phyloP scores from a whole-genome alignment of 2,888 invertebrate genomes.

The Andrena flavipes region DNA sequence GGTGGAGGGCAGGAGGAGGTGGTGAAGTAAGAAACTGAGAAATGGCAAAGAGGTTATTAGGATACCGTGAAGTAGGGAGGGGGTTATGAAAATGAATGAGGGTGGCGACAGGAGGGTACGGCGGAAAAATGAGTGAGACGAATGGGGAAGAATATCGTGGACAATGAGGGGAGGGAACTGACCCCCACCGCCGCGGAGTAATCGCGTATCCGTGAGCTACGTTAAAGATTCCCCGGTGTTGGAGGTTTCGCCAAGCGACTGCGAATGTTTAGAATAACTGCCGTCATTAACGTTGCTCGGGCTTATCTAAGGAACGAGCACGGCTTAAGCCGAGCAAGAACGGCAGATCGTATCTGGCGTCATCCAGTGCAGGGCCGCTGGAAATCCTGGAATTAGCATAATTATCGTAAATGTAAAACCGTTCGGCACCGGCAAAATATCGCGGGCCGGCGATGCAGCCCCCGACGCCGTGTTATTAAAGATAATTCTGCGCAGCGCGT shows the following conservation, averaged over 20 bases:
- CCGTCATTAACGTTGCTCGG: constrained; percentile 63
- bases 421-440: constrained; percentile 48
- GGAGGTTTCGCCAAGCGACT: constrained; percentile 49
- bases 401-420: constrained; percentile 61
- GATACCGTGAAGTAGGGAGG: not conserved
- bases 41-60: not conserved
- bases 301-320: constrained; percentile 69
- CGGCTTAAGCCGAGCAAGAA: constrained; percentile 45
- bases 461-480: constrained; percentile 49
- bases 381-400: constrained; percentile 69
- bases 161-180: not conserved
- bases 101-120: not conserved
- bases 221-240: constrained; percentile 49
- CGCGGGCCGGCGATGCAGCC: constrained; percentile 23
- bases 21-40: not conserved
- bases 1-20: not conserved
- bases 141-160: not conserved
- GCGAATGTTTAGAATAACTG: constrained; percentile 71
- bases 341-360: constrained; percentile 44
- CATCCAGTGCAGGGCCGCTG: constrained; percentile 47
- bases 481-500: constrained; percentile 43
- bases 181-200: constrained; percentile 12
- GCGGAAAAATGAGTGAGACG: not conserved
- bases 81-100: too few species aligned
- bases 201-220: constrained; percentile 52